These are phyloP conservation scores for Agrotis segetum DNA, from an alignment of 2,888 invertebrate species.

Conservation along the genomic window DNA sequence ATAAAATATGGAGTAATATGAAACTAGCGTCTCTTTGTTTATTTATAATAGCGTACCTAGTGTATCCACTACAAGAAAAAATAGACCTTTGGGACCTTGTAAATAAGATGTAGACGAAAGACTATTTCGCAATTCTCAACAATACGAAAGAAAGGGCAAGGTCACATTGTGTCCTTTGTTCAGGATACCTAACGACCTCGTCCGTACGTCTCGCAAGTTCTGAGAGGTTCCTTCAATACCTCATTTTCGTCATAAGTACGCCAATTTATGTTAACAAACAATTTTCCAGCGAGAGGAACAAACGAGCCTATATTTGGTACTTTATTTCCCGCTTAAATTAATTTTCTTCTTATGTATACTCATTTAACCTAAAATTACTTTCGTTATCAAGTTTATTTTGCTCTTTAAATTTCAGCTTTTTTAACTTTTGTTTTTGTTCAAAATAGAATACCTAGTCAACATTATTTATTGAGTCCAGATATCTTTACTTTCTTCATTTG, in stretches of 20 bases:
- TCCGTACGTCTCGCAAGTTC: conserved; percentile 1
- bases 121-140: conserved; percentile 12
- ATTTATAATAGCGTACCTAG: conserved; percentile 7
- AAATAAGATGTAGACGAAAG: neutral
- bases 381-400: conserved; percentile 25
- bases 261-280: conserved; percentile 49
- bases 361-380: conserved; percentile 36
- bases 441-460: neutral
- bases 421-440: conserved; percentile 9
- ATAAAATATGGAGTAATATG: neutral
- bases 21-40: conserved; percentile 8
- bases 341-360: conserved; percentile 38
- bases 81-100: neutral
- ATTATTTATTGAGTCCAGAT: too few species aligned
- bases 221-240: conserved; percentile 18
- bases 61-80: neutral
- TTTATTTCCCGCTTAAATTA: conserved; percentile 32
- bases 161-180: conserved; percentile 8
- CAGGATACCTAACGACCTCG: neutral
- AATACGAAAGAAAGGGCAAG: conserved; percentile 18
- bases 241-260: conserved; percentile 33
- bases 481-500: neutral
- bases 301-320: conserved; percentile 24
- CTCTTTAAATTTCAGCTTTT: conserved; percentile 2
- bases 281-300: conserved; percentile 21